phyloP scores from a whole-genome alignment of 2,797 vertebrate genomes.

The Gila robusta region DNA sequence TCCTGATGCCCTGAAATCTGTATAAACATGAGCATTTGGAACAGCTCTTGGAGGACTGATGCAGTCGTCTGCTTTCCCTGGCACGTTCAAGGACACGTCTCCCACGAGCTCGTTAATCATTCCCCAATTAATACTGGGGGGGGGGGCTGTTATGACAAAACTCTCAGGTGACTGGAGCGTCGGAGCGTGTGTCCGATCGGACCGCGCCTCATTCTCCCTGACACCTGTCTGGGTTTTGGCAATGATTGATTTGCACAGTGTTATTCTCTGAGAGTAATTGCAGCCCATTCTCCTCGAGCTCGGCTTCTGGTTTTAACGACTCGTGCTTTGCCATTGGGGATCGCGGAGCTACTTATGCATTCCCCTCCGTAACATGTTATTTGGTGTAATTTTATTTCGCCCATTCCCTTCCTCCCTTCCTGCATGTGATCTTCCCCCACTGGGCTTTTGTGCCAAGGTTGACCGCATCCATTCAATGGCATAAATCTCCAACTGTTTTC shows the following conservation, averaged over 20 bases:
- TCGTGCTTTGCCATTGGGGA: conserved; percentile 38
- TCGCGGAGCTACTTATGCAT: conserved; percentile 62
- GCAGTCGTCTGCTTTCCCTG: conserved; percentile 39
- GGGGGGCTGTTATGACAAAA: conserved; percentile 49
- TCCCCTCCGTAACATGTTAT: conserved; percentile 57
- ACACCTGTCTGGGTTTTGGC: conserved; percentile 66
- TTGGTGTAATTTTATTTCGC: conserved; percentile 35
- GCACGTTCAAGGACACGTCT: conserved; percentile 52
- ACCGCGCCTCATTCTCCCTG: conserved; percentile 47
- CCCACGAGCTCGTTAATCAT: conserved; percentile 58
- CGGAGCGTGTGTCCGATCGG: conserved; percentile 2
- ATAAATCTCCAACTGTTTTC: conserved; percentile 39
- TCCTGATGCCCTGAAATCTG: not conserved
- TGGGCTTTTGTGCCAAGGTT: conserved; percentile 29
- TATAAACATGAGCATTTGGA: conserved; percentile 4
- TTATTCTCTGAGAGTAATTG: conserved; percentile 67
- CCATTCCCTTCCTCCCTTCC: conserved; percentile 3
- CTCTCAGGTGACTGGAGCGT: conserved; percentile 62
- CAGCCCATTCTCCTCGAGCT: conserved; percentile 48
- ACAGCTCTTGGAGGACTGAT: conserved; percentile 23
- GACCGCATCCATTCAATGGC: not conserved
- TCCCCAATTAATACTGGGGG: conserved; percentile 43
- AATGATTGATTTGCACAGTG: conserved; percentile 69
- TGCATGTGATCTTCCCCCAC: conserved; percentile 27
- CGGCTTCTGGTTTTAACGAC: conserved; percentile 4